Percentiles rank a stretch among this genome's conserved stretches.
Evolutionary conservation across 2,888 invertebrate genomes (phyloP).

Genomic region (Gastracanthus pulcherrimus): DNA sequence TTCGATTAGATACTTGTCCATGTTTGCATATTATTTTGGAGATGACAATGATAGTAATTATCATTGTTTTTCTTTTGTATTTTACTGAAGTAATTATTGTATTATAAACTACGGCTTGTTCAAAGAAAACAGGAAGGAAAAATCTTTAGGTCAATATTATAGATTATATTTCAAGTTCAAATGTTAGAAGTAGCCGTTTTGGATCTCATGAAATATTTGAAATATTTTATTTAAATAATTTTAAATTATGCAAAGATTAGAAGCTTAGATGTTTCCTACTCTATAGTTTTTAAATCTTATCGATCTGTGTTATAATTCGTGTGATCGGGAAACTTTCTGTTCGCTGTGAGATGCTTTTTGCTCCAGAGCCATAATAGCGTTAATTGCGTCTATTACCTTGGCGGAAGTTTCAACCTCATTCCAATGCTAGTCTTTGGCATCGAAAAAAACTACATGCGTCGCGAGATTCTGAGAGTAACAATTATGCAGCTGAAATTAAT

Average conservation of each 20-base stretch:
- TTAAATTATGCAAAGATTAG: neutral
- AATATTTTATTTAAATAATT: neutral
- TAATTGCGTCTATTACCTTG: slow-evolving; percentile 49
- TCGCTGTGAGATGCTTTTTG: neutral
- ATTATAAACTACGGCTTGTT: no score
- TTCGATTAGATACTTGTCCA: no score
- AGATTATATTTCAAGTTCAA: no score
- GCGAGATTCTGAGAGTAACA: neutral
- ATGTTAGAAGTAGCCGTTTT: no score
- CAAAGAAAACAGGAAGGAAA: no score
- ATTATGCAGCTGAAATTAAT: neutral
- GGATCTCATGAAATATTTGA: no score
- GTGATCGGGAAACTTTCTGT: neutral
- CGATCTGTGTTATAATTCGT: neutral
- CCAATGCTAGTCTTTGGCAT: slow-evolving; percentile 11
- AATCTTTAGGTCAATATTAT: no score
- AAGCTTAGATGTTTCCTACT: neutral
- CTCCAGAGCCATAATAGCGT: slow-evolving; percentile 20
- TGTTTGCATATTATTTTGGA: no score
- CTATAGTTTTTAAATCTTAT: neutral
- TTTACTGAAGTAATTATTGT: no score
- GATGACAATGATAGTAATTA: no score
- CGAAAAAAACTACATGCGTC: slow-evolving; percentile 12
- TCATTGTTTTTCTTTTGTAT: no score
- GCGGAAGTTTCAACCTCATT: slow-evolving; percentile 43